Base-by-base conservation (phyloP, 2,113 vertebrate genomes). In the Triplophysa dalaica region DNA sequence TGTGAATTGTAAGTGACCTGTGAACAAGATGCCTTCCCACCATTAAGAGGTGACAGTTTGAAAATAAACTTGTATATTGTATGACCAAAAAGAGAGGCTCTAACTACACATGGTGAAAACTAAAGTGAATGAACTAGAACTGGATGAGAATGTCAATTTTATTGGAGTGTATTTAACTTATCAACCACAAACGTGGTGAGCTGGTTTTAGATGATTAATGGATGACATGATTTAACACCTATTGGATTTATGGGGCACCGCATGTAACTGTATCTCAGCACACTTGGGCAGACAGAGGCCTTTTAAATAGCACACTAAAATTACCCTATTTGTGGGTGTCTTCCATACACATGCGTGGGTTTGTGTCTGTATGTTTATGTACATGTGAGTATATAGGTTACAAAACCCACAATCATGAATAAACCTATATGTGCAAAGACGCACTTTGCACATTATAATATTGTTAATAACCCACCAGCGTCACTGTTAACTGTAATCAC, bases 251-350 rank as follows among this genome's bases (percentile, higher is more conserved):
- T 85, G 81, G 80, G 88, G 83, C 87, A 86, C 84, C 72, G 78
- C 84, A 88, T 90, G 93, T 93, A 94, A 94, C 89, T 78, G 88
- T 83, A 94, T 93, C 89, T 86, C 81, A 86, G 84, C 85, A 83
- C 70, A 87, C 84, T 60, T 90, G 89, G 88, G 87, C 86, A 90
- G 91, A 91, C 87, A 75, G 90, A 77, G 85, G 41, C 81, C 76
- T 86, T 81, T 91, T 79, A 86, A 91, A 91, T 82, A 90, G 88
- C 78, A 22, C 41, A 78, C 90, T 94, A 94, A 92, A 92, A 90
- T 92, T 94, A 93, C 85, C 90, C 77, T 90, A 88, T 89, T 85
- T 84, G 83, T 87, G 87, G n/a, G 6, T 24, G 38, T 14, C 33
- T 19, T 21, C 11, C 16, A 22, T 60, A 43, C 13, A 43, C 21